Base-by-base conservation (phyloP, 2,797 vertebrate species). In the Trachurus trachurus region DNA sequence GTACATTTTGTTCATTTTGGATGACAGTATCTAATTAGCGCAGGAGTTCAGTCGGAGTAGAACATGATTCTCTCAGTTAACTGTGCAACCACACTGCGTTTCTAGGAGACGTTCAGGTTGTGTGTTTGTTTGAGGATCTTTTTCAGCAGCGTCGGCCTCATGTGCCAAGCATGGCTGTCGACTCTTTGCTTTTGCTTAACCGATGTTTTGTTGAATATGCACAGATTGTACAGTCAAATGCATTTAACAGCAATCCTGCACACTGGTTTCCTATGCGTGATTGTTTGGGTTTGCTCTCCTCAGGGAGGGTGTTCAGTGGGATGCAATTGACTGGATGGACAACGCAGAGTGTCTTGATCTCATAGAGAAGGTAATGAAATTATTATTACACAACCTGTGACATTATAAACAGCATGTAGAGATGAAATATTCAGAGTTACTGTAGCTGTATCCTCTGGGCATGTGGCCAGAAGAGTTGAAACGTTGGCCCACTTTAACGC, bases 301-400 rank as follows among this genome's bases (percentile, higher is more conserved):
- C 89, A 98, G 97, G 88, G 97, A 97, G 89, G 97, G 96, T 26
- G 96, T 97, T 81, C 95, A 94, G 87, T 98, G 97, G 97, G 96
- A 97, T 66, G 97, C 96, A 29, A 98, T 98, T 71, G 97, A 97
- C 92, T 98, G 97, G 97, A 97, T 98, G 97, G 97, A 98, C 90
- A 98, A 98, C 9, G 97, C 97, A 39, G 97, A 98, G 78, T 98
- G 97, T 86, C 92, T 98, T 67, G 97, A 98, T 88, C 96, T 98
- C 15, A 97, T 98, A 39, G 97, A 98, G 87, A 98, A 98, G 95
- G 97, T 97, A 76, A 87, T 50, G 74, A 76, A 9, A 21, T 19
- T 7, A 15, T 45, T 44, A 8, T 49, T 39, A 12, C 11, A 2
- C 8, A 49, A 40, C 31, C 26, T 2, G 13, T 29, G 31, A 19